phyloP scores from a whole-genome alignment of 2,113 vertebrate species.

The Oostethus manadensis region DNA sequence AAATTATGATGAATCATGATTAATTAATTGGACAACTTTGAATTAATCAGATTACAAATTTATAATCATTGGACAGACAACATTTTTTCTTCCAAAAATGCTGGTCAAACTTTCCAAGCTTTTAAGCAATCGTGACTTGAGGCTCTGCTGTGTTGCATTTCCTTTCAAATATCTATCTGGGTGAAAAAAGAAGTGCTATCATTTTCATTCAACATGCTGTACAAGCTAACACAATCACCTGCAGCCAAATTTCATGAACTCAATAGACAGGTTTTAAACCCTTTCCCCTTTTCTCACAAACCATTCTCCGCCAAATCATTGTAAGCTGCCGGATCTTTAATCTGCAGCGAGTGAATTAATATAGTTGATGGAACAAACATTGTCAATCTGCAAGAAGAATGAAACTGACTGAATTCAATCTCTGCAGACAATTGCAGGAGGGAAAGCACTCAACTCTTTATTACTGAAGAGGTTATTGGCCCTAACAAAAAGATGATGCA shows the following conservation, averaged over 20 bases:
- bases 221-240: slow-evolving; percentile 27
- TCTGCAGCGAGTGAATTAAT: slow-evolving; percentile 73
- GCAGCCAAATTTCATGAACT: slow-evolving; percentile 44
- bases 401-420: slow-evolving; percentile 72
- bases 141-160: too few species aligned
- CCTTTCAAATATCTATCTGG: too few species aligned
- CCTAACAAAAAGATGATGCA: slow-evolving; percentile 59
- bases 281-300: slow-evolving; percentile 33
- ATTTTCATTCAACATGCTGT: too few species aligned
- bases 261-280: slow-evolving; percentile 23
- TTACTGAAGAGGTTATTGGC: slow-evolving; percentile 61
- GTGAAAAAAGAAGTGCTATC: too few species aligned
- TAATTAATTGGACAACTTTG: too few species aligned
- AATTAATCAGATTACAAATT: too few species aligned
- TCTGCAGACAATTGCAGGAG: slow-evolving; percentile 65
- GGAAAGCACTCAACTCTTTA: slow-evolving; percentile 45
- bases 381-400: slow-evolving; percentile 74
- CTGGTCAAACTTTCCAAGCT: too few species aligned
- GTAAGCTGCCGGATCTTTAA: slow-evolving; percentile 69
- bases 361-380: slow-evolving; percentile 71
- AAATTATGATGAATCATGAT: too few species aligned
- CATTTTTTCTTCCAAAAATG: too few species aligned
- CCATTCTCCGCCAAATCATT: slow-evolving; percentile 63
- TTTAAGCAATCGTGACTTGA: too few species aligned
- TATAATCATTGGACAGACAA: too few species aligned